Evolutionary conservation across 2,888 invertebrate species (phyloP).

Genomic region (Gymnocheta viridis): DNA sequence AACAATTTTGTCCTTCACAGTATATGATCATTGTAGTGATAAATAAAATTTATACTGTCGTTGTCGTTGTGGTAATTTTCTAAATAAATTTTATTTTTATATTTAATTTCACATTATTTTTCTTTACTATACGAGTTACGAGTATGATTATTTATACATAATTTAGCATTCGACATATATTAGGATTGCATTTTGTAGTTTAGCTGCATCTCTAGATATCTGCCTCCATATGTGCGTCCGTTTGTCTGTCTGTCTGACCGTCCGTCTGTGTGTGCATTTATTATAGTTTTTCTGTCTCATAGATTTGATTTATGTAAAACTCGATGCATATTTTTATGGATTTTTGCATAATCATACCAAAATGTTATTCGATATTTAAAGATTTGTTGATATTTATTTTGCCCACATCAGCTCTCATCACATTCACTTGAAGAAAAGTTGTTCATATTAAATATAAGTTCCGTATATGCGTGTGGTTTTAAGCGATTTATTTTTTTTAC

Average conservation of each 20-base stretch:
- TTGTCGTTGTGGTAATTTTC: constrained; percentile 50
- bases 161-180: constrained; percentile 63
- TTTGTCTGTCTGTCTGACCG: background rate
- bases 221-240: constrained; percentile 9
- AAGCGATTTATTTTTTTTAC: constrained; percentile 1
- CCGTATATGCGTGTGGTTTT: constrained; percentile 69
- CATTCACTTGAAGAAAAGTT: constrained; percentile 33
- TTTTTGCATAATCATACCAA: constrained; percentile 67
- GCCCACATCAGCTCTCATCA: constrained; percentile 58
- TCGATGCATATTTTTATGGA: constrained; percentile 23
- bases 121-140: constrained; percentile 31
- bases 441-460: constrained; percentile 56
- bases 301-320: constrained; percentile 58
- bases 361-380: constrained; percentile 66
- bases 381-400: constrained; percentile 53
- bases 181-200: constrained; percentile 45
- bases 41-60: constrained; percentile 50
- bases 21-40: constrained; percentile 2
- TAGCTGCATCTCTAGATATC: constrained; percentile 8
- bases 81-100: constrained; percentile 45
- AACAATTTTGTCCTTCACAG: constrained; percentile 44
- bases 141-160: constrained; percentile 46
- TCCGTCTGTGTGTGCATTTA: constrained; percentile 15
- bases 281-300: constrained; percentile 39
- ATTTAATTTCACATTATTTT: constrained; percentile 40